Evolutionary conservation across 1,140 invertebrate genomes (phyloP).

Genomic region (Trissolcus basalis): DNA sequence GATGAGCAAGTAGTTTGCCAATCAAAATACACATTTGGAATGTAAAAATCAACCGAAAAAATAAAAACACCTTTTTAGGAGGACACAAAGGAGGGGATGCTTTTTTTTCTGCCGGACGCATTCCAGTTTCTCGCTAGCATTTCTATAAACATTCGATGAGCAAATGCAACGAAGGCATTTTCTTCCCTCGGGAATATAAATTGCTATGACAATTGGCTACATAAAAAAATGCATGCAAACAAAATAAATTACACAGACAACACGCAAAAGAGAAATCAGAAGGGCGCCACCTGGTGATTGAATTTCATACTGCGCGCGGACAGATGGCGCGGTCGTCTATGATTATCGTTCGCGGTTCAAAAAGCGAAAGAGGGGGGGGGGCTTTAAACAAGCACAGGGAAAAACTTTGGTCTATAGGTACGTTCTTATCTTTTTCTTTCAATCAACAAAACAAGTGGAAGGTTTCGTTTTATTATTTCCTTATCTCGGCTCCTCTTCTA

Average conservation of each 20-base stretch:
- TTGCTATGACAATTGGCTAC: conserved; percentile 6
- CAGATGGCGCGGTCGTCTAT: conserved; percentile 8
- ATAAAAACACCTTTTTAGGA: no score
- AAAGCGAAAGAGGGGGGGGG: conserved; percentile 25
- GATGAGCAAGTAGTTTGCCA: conserved; percentile 27
- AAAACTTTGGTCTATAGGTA: background rate
- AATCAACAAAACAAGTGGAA: background rate
- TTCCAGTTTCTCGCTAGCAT: conserved; percentile 4
- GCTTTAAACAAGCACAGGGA: background rate
- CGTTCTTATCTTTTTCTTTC: background rate
- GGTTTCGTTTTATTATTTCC: conserved; percentile 2
- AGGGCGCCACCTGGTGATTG: background rate
- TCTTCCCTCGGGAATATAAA: conserved; percentile 13
- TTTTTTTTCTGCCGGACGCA: conserved; percentile 7
- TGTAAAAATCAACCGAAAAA: background rate
- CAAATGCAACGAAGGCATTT: conserved; percentile 27
- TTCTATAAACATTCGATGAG: conserved; percentile 47
- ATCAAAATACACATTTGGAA: conserved; percentile 2
- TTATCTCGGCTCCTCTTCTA: conserved; percentile 15
- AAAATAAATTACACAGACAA: conserved; percentile 8
- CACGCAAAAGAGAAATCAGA: background rate
- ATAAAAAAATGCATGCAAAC: background rate
- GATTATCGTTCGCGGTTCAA: conserved; percentile 45
- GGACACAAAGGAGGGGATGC: no score
- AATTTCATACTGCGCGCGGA: background rate